Conservation (phyloP, 2,113 vertebrate species). For the Cinclus mexicanus region DNA sequence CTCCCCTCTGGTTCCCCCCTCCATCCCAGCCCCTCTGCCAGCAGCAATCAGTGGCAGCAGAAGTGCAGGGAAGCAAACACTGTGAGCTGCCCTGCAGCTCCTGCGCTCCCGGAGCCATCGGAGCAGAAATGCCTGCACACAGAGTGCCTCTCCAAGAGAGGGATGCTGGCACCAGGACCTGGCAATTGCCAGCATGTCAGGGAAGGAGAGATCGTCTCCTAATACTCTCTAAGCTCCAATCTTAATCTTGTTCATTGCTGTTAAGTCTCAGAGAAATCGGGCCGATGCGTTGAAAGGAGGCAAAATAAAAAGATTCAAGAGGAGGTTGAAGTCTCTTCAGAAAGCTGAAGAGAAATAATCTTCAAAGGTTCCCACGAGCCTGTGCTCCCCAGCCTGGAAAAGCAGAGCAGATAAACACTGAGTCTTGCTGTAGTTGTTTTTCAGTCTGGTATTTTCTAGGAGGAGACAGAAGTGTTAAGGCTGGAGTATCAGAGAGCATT, state of each 20-base stretch:
- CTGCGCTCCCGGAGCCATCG: not conserved
- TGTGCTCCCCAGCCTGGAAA: not conserved
- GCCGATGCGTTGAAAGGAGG: not conserved
- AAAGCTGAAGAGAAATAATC: slow-evolving; percentile 44
- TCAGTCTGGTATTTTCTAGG: not conserved
- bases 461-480: not conserved
- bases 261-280: slow-evolving; percentile 29
- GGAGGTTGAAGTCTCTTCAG: slow-evolving; percentile 21
- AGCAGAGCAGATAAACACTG: not conserved
- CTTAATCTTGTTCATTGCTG: slow-evolving; percentile 52
- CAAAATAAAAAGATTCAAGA: slow-evolving; percentile 32
- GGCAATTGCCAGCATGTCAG: not conserved
- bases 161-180: not conserved
- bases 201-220: slow-evolving; percentile 7
- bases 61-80: not conserved
- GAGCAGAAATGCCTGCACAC: not conserved
- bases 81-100: not conserved
- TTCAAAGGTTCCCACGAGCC: slow-evolving; percentile 25
- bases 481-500: not conserved
- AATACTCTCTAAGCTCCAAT: slow-evolving; percentile 44
- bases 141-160: not conserved
- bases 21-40: not conserved
- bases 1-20: not conserved
- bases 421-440: not conserved
- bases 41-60: not conserved